Evolutionary conservation across 2,888 invertebrate genomes (phyloP).

Genomic region (Seira musarum): DNA sequence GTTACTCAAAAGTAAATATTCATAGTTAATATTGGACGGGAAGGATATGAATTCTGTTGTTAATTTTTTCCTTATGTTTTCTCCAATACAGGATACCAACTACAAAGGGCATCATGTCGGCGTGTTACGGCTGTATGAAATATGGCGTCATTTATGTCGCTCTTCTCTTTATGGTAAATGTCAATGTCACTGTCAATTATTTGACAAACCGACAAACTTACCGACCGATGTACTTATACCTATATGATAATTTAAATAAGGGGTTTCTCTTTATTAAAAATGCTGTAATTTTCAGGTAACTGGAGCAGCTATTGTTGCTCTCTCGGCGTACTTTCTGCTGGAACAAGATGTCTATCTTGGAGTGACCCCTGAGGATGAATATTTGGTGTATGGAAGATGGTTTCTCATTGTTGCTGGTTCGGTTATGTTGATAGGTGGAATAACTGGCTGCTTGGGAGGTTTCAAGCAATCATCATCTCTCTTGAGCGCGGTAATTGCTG

Average conservation of each 20-base stretch:
- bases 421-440: slow-evolving; percentile 66
- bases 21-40: not conserved
- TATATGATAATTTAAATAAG: not conserved
- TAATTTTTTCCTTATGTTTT: not conserved
- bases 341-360: slow-evolving; percentile 64
- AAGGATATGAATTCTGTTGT: not conserved
- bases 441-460: slow-evolving; percentile 68
- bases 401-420: slow-evolving; percentile 67
- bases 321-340: slow-evolving; percentile 65
- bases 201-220: too few species aligned
- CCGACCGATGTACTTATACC: too few species aligned
- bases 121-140: slow-evolving; percentile 68
- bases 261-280: not conserved
- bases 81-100: not conserved
- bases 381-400: slow-evolving; percentile 66
- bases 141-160: slow-evolving; percentile 68
- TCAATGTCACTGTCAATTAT: not conserved
- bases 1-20: not conserved
- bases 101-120: slow-evolving; percentile 55
- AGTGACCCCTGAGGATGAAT: slow-evolving; percentile 63
- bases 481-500: slow-evolving; percentile 63
- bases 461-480: slow-evolving; percentile 66
- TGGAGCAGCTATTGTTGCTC: slow-evolving; percentile 65
- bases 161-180: slow-evolving; percentile 65
- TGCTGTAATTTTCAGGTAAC: slow-evolving; percentile 52